These are phyloP conservation scores for Onychostoma macrolepis DNA, from an alignment of 2,113 vertebrate species.

Conservation along the genomic window DNA sequence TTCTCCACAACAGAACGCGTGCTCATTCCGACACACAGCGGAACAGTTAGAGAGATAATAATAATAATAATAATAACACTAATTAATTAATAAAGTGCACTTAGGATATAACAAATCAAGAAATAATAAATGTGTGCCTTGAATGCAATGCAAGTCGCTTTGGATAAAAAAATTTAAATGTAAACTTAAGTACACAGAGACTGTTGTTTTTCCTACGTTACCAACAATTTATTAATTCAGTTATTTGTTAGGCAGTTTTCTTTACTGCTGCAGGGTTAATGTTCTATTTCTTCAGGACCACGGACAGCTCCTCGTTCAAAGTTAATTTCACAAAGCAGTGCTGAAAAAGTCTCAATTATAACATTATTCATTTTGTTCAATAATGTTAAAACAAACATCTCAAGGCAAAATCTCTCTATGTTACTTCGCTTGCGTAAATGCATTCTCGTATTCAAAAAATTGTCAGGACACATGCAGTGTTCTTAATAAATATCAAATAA, in stretches of 20 bases:
- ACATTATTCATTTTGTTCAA: neutral
- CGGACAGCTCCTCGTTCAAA: constrained; percentile 53
- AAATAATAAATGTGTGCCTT: neutral
- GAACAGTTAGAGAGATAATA: constrained; percentile 10
- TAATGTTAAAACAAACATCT: neutral
- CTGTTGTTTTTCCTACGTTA: neutral
- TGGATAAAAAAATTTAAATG: neutral
- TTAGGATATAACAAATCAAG: neutral
- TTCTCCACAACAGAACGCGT: constrained; percentile 46
- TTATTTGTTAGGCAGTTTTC: neutral
- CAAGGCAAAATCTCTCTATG: neutral
- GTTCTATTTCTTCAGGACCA: constrained; percentile 51
- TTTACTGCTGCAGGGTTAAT: neutral
- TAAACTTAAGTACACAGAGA: neutral
- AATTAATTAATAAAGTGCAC: neutral
- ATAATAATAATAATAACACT: neutral
- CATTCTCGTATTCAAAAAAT: neutral
- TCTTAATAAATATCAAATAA: neutral
- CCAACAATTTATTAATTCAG: neutral
- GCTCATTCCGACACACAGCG: constrained; percentile 38
- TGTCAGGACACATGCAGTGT: neutral
- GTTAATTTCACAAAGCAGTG: neutral
- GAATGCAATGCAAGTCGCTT: neutral
- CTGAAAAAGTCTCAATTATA: neutral
- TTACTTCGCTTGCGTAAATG: neutral